phyloP scores from a whole-genome alignment of 2,888 invertebrate species.

The Cacoxenus indagator region DNA sequence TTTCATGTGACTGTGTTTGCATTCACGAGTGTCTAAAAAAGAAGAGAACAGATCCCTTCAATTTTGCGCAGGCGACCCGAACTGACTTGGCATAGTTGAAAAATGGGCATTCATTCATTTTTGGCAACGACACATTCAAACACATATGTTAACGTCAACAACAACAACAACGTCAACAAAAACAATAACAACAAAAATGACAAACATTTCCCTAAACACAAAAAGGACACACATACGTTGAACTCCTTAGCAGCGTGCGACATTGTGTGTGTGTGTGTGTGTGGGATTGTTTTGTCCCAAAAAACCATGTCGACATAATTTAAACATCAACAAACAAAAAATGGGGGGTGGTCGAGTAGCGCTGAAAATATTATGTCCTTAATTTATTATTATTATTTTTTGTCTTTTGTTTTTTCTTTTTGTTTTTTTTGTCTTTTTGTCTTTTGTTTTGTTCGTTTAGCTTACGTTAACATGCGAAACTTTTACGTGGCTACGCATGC shows the following conservation, averaged over 20 bases:
- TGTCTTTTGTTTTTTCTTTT: not conserved
- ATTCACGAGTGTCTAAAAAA: too few relatives aligned
- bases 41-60: too few relatives aligned
- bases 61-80: too few relatives aligned
- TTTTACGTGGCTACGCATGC: too few relatives aligned
- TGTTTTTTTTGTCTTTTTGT: constrained; percentile 32
- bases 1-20: too few relatives aligned
- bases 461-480: constrained; percentile 42
- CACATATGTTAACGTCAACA: constrained; percentile 43
- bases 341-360: too few relatives aligned
- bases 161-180: constrained; percentile 31
- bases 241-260: not conserved
- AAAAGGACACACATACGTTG: constrained; percentile 24
- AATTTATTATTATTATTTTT: constrained; percentile 28
- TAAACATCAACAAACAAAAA: constrained; percentile 49
- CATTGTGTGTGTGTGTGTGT: constrained; percentile 1
- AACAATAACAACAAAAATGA: constrained; percentile 15
- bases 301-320: constrained; percentile 55
- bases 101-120: constrained; percentile 24
- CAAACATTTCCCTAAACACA: constrained; percentile 25
- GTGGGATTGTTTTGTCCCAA: constrained; percentile 12
- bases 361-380: too few relatives aligned
- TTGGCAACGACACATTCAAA: not conserved
- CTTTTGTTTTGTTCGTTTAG: constrained; percentile 34
- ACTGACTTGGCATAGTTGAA: too few relatives aligned